Evolutionary conservation across 2,113 vertebrate genomes (phyloP).

Genomic region (Oncorhynchus masou): DNA sequence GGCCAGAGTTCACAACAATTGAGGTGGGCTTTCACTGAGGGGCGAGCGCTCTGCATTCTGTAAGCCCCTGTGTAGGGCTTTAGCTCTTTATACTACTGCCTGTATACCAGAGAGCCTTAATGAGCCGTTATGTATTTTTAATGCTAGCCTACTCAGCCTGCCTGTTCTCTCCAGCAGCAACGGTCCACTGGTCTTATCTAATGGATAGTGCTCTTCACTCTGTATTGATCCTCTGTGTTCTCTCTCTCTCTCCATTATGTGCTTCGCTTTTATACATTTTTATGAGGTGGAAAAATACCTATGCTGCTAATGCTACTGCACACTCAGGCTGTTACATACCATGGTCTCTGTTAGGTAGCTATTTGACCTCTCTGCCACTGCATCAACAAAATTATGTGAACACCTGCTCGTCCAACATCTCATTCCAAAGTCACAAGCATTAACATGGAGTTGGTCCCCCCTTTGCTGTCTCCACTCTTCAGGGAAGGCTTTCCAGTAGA

Average conservation of each 20-base stretch:
- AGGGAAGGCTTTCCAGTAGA: too few species aligned
- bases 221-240: conserved; percentile 55
- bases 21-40: conserved; percentile 55
- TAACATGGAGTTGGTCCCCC: too few species aligned
- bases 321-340: too few species aligned
- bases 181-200: conserved; percentile 36
- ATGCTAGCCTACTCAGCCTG: conserved; percentile 39
- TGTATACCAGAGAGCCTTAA: conserved; percentile 37
- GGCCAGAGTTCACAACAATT: conserved; percentile 61
- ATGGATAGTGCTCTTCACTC: conserved; percentile 55
- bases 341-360: too few species aligned
- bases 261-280: background rate
- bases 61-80: background rate
- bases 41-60: conserved; percentile 22
- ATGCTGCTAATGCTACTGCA: too few species aligned
- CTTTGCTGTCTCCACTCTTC: too few species aligned
- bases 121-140: conserved; percentile 69
- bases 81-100: conserved; percentile 38
- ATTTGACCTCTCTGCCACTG: background rate
- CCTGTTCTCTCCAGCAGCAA: conserved; percentile 31
- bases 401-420: too few species aligned
- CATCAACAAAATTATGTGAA: background rate
- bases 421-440: too few species aligned
- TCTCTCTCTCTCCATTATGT: background rate
- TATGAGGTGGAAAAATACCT: conserved; percentile 1